Evolutionary conservation across 2,888 invertebrate species (phyloP).

Genomic region (Nephrocerus scutellatus): DNA sequence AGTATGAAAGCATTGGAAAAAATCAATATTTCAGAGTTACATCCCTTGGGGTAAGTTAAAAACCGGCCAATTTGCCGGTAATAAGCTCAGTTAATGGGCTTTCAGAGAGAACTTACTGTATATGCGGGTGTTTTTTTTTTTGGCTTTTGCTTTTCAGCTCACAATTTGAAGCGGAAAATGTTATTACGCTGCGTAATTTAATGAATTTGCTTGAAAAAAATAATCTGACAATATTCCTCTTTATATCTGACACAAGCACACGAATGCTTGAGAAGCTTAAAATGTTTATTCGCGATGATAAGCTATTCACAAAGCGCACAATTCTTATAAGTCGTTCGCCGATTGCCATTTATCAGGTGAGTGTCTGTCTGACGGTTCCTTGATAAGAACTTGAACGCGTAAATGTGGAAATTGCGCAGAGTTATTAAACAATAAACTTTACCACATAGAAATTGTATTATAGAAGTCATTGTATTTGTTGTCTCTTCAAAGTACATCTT

Average conservation of each 20-base stretch:
- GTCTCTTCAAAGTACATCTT: no score
- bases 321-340: constrained; percentile 44
- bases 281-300: constrained; percentile 32
- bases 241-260: constrained; percentile 40
- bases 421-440: no score
- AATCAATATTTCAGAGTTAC: constrained; percentile 43
- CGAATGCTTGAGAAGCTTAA: constrained; percentile 40
- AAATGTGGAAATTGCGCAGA: no score
- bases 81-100: no score
- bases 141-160: constrained; percentile 28
- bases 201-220: constrained; percentile 38
- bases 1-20: constrained; percentile 39
- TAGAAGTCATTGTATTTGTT: no score
- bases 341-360: constrained; percentile 44
- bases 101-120: neutral
- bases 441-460: no score
- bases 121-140: neutral
- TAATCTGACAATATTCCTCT: constrained; percentile 39
- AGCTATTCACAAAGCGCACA: constrained; percentile 37
- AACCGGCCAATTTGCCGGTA: no score
- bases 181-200: constrained; percentile 39
- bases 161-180: constrained; percentile 43
- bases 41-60: constrained; percentile 42
- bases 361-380: constrained; percentile 1
- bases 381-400: no score